Base-by-base conservation (phyloP, 1,140 invertebrate species). In the Nephila pilipes region DNA sequence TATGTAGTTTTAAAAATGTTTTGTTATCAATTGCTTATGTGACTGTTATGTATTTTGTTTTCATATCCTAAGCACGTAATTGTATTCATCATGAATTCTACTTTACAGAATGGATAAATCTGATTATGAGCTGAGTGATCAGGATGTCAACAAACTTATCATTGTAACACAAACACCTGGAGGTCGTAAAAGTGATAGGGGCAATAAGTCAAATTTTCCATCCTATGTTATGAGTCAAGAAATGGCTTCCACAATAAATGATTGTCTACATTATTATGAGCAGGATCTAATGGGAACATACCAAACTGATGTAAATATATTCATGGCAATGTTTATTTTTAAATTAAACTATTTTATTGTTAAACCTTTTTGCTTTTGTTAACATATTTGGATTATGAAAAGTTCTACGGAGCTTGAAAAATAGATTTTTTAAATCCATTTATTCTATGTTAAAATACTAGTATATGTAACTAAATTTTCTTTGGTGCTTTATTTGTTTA, bases 211-310 rank as follows among this genome's bases (percentile, higher is more conserved):
- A 57, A 87, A 20, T 22, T 93, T 54, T 65, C n/a, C 83, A 38
- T 63, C 91, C 0, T 93, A 93, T 87, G 36, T 93, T 22, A 98
- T 99, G 95, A 98, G 97, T 12, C 98, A 99, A 95, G 99, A 99
- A 95, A 96, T 99, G 93, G 98, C 97, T 94, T 97, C 98, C 95
- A 97, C 98, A 18, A 99, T 99, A 94, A 99, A 99, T 95, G 98
- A 99, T 96, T 99, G 99, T 14, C 96, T 99, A 10, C 97, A 97
- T 95, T 98, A 98, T 95, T 99, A 99, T 95, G 99, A 99, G 96
- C 97, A 99, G 95, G 98, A 98, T 95, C 96, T 99, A 55, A 94
- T 94, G 36, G 93, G 93, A 12, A 95, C 95, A 32, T 75, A 75
- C 14, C 69, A 75, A 32, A 36, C 29, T 75, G 69, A 75, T 75